Evolutionary conservation across 2,113 vertebrate genomes (phyloP), one percentile per base, ranked within the genome.

Genomic region (Aythya baeri): DNA sequence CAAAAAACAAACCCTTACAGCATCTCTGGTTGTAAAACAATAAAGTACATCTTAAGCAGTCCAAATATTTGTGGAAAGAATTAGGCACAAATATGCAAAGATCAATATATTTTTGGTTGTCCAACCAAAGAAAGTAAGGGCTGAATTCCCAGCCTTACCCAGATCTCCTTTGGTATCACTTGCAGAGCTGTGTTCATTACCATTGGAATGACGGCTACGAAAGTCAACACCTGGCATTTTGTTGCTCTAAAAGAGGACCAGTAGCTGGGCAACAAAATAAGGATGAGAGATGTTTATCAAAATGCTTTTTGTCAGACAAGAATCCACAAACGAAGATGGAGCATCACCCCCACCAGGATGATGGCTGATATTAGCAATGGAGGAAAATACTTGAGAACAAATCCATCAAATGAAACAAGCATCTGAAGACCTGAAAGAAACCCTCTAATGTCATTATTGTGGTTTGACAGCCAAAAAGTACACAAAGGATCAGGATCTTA

Each of bases 121-220:
- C 17, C 68, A 71, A 15, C 23, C 88, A 23, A 83, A 65, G 31
- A 70, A 85, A 80, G 21, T 3, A 52, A 71, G 5, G 50, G 49
- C 17, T 77, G 34, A 61, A 44, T 58, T 41, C 12, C 41, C 41
- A 41, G 41, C 41, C 41, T 41, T 90, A 1, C 41, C 21, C 70
- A 44, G 36, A 36, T 2, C 18, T 70, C 29, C 18, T 66, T 57
- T n/a, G 25, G 6, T 49, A 29, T 44, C 31, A 57, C 12, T 44
- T 43, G 43, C 34, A 14, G 20, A 41, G 41, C 41, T 41, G 41
- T 41, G 41, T 41, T 41, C 41, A 13, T 41, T 38, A 9, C n/a
- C 5, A 32, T 17, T 27, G 36, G 20, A 41, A 74, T 5, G 8
- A 31, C 1, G 0, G 31, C 18, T n/a, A 4, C 22, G 26, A 46